Evolutionary conservation across 2,888 invertebrate species (phyloP).

Genomic region (Halocaridina rubra): DNA sequence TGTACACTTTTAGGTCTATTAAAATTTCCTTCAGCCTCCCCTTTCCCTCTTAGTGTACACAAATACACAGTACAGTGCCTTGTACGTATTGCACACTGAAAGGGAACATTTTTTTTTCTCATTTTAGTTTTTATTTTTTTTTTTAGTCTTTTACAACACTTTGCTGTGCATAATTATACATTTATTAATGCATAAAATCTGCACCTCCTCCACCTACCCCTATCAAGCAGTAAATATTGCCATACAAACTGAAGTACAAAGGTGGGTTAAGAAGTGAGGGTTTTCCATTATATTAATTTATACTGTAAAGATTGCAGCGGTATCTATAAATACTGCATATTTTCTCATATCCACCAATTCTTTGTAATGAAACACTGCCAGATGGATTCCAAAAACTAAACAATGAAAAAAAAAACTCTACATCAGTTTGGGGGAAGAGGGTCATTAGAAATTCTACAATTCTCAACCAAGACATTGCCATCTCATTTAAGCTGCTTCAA

Average conservation of each 20-base stretch:
- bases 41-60: constrained; percentile 14
- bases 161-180: no score
- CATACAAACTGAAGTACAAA: constrained; percentile 37
- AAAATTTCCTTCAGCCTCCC: constrained; percentile 24
- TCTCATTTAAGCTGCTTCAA: constrained; percentile 40
- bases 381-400: not conserved
- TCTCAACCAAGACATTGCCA: constrained; percentile 19
- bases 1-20: not conserved
- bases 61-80: not conserved
- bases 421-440: constrained; percentile 23
- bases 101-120: not conserved
- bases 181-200: constrained; percentile 4
- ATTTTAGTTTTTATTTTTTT: not conserved
- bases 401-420: not conserved
- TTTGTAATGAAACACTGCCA: not conserved
- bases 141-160: not conserved
- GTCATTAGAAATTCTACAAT: constrained; percentile 9
- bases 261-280: constrained; percentile 20
- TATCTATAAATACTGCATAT: no score
- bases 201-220: constrained; percentile 38
- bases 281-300: constrained; percentile 10
- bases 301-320: not conserved
- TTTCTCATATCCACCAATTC: constrained; percentile 7
- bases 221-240: constrained; percentile 41
- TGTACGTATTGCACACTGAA: not conserved